These are phyloP conservation scores for Melanotaenia boesemani DNA, from an alignment of 2,797 vertebrate species.

Conservation along the genomic window DNA sequence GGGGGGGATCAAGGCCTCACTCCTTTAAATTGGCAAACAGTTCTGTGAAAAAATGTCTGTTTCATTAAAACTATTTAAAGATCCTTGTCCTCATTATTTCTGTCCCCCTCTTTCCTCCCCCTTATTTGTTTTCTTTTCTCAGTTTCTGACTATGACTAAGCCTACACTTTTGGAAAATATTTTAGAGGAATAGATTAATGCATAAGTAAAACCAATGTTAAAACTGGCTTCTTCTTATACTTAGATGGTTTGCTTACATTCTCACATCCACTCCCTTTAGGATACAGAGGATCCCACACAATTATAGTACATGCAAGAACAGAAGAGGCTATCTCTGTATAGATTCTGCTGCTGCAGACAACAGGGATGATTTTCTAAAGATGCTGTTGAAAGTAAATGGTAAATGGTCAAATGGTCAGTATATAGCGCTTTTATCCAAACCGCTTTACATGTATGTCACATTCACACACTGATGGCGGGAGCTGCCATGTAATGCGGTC, in stretches of 20 bases:
- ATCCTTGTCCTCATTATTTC: not conserved
- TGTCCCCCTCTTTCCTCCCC: not conserved
- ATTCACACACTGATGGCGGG: too few species aligned
- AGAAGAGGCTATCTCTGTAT: not conserved
- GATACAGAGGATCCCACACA: conserved; percentile 47
- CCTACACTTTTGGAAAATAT: not conserved
- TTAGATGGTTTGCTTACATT: conserved; percentile 58
- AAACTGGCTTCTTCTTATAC: not conserved
- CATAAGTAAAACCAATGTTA: conserved; percentile 8
- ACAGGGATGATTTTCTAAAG: not conserved
- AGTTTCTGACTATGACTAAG: not conserved
- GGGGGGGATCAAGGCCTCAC: conserved; percentile 22
- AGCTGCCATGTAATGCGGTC: too few species aligned
- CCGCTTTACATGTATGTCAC: too few species aligned
- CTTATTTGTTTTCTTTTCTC: conserved; percentile 16
- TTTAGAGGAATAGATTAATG: not conserved
- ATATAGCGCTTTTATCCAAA: too few species aligned
- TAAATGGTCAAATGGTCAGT: too few species aligned
- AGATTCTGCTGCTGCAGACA: not conserved
- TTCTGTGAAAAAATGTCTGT: not conserved
- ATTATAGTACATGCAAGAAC: conserved; percentile 6
- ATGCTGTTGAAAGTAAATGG: not conserved
- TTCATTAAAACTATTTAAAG: conserved; percentile 26
- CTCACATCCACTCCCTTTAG: conserved; percentile 41
- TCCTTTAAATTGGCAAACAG: conserved; percentile 17